Base-by-base conservation (phyloP, 1,140 invertebrate genomes). In the Diuraphis noxia region DNA sequence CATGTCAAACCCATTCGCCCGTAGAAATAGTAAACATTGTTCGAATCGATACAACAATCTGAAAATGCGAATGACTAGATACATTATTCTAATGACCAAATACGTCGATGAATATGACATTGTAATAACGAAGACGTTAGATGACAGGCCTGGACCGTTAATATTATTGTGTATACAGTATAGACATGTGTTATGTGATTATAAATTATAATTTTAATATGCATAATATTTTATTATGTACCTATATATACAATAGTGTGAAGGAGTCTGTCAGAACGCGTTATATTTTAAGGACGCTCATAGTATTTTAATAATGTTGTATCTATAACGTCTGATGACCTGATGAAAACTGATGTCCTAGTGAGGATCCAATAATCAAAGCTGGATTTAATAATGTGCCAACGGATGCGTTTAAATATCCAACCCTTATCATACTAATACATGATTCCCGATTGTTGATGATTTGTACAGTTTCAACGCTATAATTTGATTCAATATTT, bases 181-280 rank as follows among this genome's bases (percentile, higher is more conserved):
- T 17, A 4, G 30, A n/a, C 34, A n/a, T n/a, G n/a, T 72, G 4
- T n/a, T n/a, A n/a, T 13, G 56, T n/a, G 56, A n/a, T 72, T n/a
- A n/a, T 63, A 63, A 63, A 63, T 63, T n/a, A 63, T 72, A n/a
- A 72, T 72, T 72, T 72, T 17, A 72, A 72, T 72, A 72, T 72
- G 13, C 30, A 72, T 72, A 72, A 3, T 72, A n/a, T n/a, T 5
- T 0, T 63, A 13, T 9, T 17, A 49, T 49, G 21, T 43, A n/a
- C n/a, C n/a, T 43, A 43, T 43, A 21, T 6, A 10, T 72, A 34
- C 34, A 72, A 72, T n/a, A 13, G 13, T 17, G 13, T 2, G 30
- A n/a, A 3, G 4, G 30, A n/a, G 34, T n/a, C 56, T 72, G 56
- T 72, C 56, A 17, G 13, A 72, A 72, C 56, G 17, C 30, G n/a